Evolutionary conservation across 1,140 invertebrate species (phyloP).

Genomic region (Danaus plexippus): DNA sequence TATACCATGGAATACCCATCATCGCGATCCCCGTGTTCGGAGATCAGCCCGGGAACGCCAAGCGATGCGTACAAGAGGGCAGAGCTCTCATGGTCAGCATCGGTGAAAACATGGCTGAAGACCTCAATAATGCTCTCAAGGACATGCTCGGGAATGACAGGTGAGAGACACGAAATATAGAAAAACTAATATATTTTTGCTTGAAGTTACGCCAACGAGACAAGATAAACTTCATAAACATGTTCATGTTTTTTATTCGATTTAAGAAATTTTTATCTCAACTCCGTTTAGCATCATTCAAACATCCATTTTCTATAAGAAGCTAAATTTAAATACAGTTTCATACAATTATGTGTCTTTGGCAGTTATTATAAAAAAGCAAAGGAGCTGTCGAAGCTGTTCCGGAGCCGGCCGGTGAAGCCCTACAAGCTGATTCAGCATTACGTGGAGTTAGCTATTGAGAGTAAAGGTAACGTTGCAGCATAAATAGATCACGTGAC

Average conservation of each 20-base stretch:
- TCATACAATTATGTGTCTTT: too few relatives aligned
- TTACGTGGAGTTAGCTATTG: constrained; percentile 39
- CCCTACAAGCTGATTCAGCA: constrained; percentile 31
- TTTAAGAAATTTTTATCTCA: too few relatives aligned
- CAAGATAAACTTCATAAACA: too few relatives aligned
- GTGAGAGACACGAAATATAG: constrained; percentile 10
- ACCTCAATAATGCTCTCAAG: constrained; percentile 15
- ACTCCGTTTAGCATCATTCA: too few relatives aligned
- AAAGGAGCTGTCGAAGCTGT: constrained; percentile 35
- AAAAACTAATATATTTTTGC: too few relatives aligned
- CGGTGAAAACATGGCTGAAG: constrained; percentile 16
- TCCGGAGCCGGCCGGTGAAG: constrained; percentile 26
- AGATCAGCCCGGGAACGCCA: constrained; percentile 62
- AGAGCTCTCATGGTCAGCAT: constrained; percentile 25
- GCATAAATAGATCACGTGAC: too few relatives aligned
- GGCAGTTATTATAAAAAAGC: constrained; percentile 36
- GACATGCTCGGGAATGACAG: constrained; percentile 27
- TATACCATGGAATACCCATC: constrained; percentile 74
- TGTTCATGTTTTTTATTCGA: too few relatives aligned
- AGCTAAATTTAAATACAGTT: too few relatives aligned
- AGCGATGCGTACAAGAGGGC: constrained; percentile 12
- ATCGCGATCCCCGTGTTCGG: constrained; percentile 75
- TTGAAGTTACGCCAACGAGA: too few relatives aligned
- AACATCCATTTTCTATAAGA: too few relatives aligned
- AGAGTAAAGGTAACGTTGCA: constrained; percentile 34